Evolutionary conservation across 2,797 vertebrate genomes (phyloP), one percentile per base, ranked within the genome.

Genomic region (Sebastiscus tertius): DNA sequence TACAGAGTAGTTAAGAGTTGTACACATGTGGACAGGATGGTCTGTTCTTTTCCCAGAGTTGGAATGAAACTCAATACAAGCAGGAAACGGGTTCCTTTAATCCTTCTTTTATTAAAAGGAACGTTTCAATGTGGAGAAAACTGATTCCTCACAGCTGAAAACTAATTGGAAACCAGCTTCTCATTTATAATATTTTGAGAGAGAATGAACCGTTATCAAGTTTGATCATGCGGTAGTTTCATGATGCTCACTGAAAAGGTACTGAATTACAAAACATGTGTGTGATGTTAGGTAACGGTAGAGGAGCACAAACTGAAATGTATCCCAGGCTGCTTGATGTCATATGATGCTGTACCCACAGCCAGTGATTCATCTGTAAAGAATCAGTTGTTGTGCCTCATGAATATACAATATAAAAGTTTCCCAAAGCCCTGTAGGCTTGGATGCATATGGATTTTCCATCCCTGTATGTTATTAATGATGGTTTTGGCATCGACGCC

Each of bases 371-470:
- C 7, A 29, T 52, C 46, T 65, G 6, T 65, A 26, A 66, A 68
- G 8, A 64, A 31, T 55, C 64, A 39, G 14, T 24, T 58, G 55
- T 62, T 61, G 34, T 67, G n/a, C 22, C 4, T 61, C 65, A 11
- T 65, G 39, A 59, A 75, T 78, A 22, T 52, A 36, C 54, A 46
- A 31, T 33, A 39, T 27, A 26, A 56, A 68, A 60, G 14, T 20
- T 77, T 69, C 58, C 54, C 75, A 65, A 56, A 69, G 72, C 49
- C n/a, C 31, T 62, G 54, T 22, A 77, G 56, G 29, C 70, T 74
- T 12, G 1, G 8, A 60, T 39, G 20, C 42, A 22, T 72, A 77
- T 54, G 87, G 36, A 65, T 42, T 82, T 77, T 81, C 62, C 77
- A 49, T 46, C 13, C 5, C 34, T 56, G 22, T 42, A 24, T 52